A percentile compares a stretch with the other conserved stretches of the same genome.
These are phyloP conservation scores for Natrix natrix DNA, from an alignment of 2,797 vertebrate species.

Conservation along the genomic window DNA sequence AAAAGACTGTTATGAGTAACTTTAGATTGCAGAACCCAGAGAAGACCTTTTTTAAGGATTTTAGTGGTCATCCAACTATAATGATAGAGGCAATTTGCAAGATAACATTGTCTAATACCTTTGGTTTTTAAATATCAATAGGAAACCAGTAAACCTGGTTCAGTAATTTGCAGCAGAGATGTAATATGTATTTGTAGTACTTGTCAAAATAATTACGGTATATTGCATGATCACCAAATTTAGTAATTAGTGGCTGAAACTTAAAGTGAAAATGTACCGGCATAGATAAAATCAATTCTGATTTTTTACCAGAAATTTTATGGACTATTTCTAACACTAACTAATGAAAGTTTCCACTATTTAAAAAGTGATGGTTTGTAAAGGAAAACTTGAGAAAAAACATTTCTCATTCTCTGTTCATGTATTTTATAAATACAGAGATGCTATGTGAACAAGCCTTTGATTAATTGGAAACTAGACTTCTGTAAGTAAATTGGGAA, in stretches of 20 bases:
- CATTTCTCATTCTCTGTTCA: neutral
- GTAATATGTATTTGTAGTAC: neutral
- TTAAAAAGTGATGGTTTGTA: neutral
- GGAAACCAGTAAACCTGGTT: neutral
- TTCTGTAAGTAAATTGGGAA: neutral
- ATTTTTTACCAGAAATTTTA: neutral
- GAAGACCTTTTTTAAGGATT: neutral
- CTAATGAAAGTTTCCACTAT: neutral
- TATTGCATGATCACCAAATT: constrained; percentile 8
- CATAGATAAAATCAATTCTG: neutral
- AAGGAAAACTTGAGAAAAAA: neutral
- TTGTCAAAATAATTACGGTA: neutral
- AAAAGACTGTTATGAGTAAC: neutral
- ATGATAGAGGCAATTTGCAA: neutral
- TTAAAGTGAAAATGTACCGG: neutral
- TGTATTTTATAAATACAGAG: neutral
- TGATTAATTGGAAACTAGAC: neutral
- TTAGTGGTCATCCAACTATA: neutral
- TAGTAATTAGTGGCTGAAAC: neutral
- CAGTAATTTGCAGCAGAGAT: neutral
- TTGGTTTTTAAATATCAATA: neutral
- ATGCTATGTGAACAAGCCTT: neutral
- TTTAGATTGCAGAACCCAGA: neutral
- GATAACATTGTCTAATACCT: neutral
- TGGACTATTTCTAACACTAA: neutral